Base-by-base conservation (phyloP, 2,113 vertebrate genomes). In the Perognathus longimembris region DNA sequence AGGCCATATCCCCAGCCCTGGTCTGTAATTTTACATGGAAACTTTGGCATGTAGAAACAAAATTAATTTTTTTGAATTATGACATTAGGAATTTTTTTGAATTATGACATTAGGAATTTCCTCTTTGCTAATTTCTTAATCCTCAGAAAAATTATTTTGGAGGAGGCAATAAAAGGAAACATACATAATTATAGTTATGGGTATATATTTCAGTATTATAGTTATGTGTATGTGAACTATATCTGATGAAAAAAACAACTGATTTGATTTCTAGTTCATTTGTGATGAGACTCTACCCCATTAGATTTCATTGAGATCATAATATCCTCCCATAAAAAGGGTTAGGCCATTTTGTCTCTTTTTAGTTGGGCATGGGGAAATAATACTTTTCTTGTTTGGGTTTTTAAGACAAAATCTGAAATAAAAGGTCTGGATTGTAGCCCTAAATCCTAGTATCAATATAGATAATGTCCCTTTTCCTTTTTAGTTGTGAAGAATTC, bases 61-160 rank as follows among this genome's bases (percentile, higher is more conserved):
- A 63, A 24, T 71, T 32, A n/a, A 92, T 82, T 71, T 32, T 28
- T 90, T 82, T 93, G 45, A 66, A 8, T 87, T 95, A 73, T 5
- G 2, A 85, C 17, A 70, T 9, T 66, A 91, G 79, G 24, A 64
- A 34, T 83, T 57, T 32, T 28, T 90, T 82, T 93, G 45, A 66
- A 8, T 87, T 95, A 73, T 5, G 2, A 85, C 17, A 70, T 9
- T 66, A 91, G 79, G 24, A 64, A 45, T 21, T 77, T n/a, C 79
- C 42, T 86, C 54, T 22, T 4, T 83, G 14, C 89, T 63, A 73
- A 45, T 75, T 69, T 66, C 26, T 81, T 76, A 80, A 21, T 78
- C 15, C 54, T 91, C 26, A 77, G 42, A 78, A 57, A 45, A 36
- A n/a, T 22, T 32, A 38, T 32, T 87, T 93, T 36, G 7, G 38